Conservation (phyloP, 2,113 vertebrate genomes). For the Mustela nigripes region DNA sequence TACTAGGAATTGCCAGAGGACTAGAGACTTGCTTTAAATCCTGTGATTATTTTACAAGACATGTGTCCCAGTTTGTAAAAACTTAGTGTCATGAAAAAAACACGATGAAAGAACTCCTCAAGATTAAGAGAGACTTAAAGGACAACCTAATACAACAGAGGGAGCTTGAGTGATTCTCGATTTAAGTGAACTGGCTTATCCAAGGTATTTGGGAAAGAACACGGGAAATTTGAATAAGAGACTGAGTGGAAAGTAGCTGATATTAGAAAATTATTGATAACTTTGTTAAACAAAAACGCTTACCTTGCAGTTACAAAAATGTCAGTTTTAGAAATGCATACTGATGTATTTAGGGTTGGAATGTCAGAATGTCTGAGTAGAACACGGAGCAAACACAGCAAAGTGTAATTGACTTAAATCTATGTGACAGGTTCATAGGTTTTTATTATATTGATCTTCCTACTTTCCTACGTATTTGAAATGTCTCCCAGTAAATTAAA, state of each 20-base stretch:
- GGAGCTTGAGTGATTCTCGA: neutral
- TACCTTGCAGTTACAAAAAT: neutral
- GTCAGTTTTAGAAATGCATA: neutral
- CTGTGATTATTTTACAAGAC: neutral
- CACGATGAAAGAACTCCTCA: neutral
- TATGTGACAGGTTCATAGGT: neutral
- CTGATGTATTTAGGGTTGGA: neutral
- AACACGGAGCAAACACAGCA: neutral
- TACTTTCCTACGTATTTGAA: neutral
- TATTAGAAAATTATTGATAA: neutral
- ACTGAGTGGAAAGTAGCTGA: neutral
- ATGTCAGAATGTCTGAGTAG: neutral
- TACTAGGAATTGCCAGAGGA: slow-evolving; percentile 2
- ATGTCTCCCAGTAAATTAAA: neutral
- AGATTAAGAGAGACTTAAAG: neutral
- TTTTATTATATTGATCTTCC: neutral
- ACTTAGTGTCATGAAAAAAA: neutral
- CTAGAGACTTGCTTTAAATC: neutral
- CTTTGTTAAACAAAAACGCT: neutral
- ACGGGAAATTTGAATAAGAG: slow-evolving; percentile 4
- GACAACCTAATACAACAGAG: neutral
- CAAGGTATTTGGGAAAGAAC: neutral
- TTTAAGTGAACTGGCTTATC: neutral
- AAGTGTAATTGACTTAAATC: neutral
- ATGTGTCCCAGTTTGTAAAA: neutral